Conservation (phyloP, 2,797 vertebrate genomes). For the Triplophysa bombifrons region DNA sequence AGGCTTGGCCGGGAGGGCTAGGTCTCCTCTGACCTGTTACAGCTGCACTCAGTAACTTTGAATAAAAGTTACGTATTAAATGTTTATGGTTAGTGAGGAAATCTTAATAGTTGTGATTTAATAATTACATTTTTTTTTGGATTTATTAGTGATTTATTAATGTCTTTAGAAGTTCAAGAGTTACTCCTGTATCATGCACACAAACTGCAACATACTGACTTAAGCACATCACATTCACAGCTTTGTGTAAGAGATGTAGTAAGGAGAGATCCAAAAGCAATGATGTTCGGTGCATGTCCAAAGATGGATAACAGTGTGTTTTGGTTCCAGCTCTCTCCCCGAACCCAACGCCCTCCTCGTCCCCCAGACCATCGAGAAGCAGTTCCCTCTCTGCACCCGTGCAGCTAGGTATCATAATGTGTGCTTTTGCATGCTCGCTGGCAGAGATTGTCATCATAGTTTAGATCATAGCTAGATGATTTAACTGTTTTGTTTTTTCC, state of each 20-base stretch:
- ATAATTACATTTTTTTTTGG: too few relatives aligned
- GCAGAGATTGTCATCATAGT: not conserved
- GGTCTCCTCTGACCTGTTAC: too few relatives aligned
- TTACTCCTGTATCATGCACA: constrained; percentile 26
- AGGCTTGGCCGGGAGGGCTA: too few relatives aligned
- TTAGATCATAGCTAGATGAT: constrained; percentile 7
- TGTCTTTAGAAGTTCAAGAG: not conserved
- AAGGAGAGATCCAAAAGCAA: not conserved
- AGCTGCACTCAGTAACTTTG: too few relatives aligned
- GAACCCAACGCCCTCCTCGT: constrained; percentile 78
- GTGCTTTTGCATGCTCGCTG: not conserved
- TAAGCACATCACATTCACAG: not conserved
- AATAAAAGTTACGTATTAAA: too few relatives aligned
- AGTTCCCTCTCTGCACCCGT: constrained; percentile 76
- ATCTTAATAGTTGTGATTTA: too few relatives aligned
- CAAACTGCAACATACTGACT: constrained; percentile 40
- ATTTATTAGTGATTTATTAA: too few relatives aligned
- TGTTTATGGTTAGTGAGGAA: too few relatives aligned
- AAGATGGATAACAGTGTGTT: constrained; percentile 27
- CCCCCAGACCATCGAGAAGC: constrained; percentile 78
- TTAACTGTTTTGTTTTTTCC: constrained; percentile 41
- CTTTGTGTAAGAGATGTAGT: not conserved
- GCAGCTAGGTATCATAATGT: constrained; percentile 70
- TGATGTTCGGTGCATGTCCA: constrained; percentile 12
- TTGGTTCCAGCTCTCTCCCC: constrained; percentile 76